These are phyloP conservation scores for Lemur catta DNA, from an alignment of 2,797 vertebrate genomes.

Conservation along the genomic window DNA sequence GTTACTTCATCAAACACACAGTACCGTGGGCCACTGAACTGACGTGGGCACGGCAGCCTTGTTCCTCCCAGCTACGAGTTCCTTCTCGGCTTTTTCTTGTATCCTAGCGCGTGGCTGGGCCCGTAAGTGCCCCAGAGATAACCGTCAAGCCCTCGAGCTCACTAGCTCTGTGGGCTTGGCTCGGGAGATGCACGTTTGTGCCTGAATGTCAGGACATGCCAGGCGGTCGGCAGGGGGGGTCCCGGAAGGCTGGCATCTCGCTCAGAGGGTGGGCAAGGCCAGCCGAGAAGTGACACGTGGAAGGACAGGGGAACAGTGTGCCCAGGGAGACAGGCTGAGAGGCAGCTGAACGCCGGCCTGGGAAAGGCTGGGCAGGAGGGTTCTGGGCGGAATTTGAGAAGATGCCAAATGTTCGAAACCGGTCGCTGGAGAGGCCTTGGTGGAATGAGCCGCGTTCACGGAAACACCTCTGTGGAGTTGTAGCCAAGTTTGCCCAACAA, in stretches of 20 bases:
- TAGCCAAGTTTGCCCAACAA: neutral
- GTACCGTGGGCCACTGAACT: neutral
- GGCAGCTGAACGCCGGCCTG: neutral
- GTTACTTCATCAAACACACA: neutral
- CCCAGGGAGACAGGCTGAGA: neutral
- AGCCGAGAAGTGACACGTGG: neutral
- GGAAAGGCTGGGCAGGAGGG: neutral
- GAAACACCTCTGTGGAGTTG: neutral
- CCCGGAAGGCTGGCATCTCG: neutral
- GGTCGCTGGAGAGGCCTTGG: neutral
- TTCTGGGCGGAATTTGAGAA: accelerated
- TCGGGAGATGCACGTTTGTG: neutral
- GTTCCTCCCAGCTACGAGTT: neutral
- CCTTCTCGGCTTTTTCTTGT: neutral
- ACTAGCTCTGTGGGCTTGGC: neutral
- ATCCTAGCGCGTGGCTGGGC: neutral
- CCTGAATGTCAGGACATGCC: too few species aligned
- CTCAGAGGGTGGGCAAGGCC: neutral
- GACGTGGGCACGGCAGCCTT: neutral
- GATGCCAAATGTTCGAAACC: neutral
- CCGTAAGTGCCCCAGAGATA: neutral
- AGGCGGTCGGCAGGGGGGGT: too few species aligned
- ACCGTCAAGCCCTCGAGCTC: neutral
- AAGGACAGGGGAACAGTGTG: neutral
- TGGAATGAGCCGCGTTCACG: neutral